Base-by-base conservation (phyloP, 2,888 invertebrate genomes). In the Caenorhabditis virilis region DNA sequence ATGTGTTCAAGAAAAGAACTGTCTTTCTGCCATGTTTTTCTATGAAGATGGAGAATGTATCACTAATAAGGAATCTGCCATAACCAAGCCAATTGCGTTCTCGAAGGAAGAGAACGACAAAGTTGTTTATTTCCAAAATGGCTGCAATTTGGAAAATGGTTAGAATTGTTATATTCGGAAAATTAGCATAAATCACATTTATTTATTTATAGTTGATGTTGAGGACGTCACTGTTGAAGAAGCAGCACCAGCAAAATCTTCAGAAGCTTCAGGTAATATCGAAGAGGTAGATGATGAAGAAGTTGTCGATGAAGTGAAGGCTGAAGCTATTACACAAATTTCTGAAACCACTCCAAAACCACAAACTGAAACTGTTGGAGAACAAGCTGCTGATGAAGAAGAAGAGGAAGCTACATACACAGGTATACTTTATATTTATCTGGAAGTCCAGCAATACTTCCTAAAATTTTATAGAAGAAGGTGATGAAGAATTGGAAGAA, bases 21-120 rank as follows among this genome's bases (percentile, higher is more conserved):
- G 82, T 76, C 78, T 78, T 78, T 83, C 83, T 0, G 82, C 80
- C 6, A 79, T 83, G 78, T 83, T 76, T 70, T 83, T 82, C 72
- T 78, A 82, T 52, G 80, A 83, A 54, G 82, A 80, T 51, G 81
- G 78, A 11, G 83, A 83, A 53, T 83, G 83, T 64, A 83, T 83
- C 57, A 76, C 82, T 13, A 83, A 82, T 56, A 72, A 67, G 18
- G 83, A 82, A 60, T 77, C 79, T 2, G 81, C 78, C 15, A 46
- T 72, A 11, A 64, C 74, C 7, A 65, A 68, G 26, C 75, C 78
- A 7, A 57, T 58, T 30, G 60, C 59, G 5, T 73, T 71, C 41
- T 55, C 63, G 18, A 69, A 70, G 30, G 70, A 73, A 46, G 60
- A 72, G 16, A 64, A 52, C n/a, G 72, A 73, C 39, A 57, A 59